Evolutionary conservation across 2,113 vertebrate genomes (phyloP), one percentile per base, ranked within the genome.

Genomic region (Lepisosteus oculatus): DNA sequence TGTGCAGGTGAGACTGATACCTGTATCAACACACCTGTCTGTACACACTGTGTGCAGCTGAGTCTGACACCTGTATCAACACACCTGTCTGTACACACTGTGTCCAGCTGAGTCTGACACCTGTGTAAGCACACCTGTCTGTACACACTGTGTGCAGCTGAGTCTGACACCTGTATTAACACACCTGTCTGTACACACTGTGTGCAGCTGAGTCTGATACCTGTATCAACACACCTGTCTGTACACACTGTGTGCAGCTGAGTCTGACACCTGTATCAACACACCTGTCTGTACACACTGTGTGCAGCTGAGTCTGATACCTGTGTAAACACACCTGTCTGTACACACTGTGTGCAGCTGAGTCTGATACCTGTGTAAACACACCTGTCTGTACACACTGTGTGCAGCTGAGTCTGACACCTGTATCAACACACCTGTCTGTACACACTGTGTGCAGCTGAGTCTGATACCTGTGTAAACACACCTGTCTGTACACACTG

Each of bases 1-100:
- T n/a, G n/a, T n/a, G n/a, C 97, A 99, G 95, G 97, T 97, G 81
- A 91, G 85, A 55, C 47, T 3, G 54, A 44, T 7, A 0, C 45
- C 54, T 14, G 7, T 11, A n/a, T 9, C 13, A 42, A 64, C 44
- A 64, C 64, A 6, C 3, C 47, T 51, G 47, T 51, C 5, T 51
- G 2, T 9, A 5, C 3, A 9, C 47, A 29, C 44, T 64, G 1
- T 66, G 67, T 44, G 44, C 47, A 51, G 47, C 2, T 51, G 47
- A 45, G 17, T 45, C 63, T 61, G 43, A 15, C 45, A 67, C 59
- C 17, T n/a, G 12, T 9, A 14, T 4, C 13, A 3, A 13, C 61
- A 43, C 66, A 29, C 14, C 12, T 12, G n/a, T 15, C 3, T 13
- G 6, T 17, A 55, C 1, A 17, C 45, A 42, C 55, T 9, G 54